These are phyloP conservation scores for Coptodon rendalli DNA, from an alignment of 2,113 vertebrate species.

Conservation along the genomic window DNA sequence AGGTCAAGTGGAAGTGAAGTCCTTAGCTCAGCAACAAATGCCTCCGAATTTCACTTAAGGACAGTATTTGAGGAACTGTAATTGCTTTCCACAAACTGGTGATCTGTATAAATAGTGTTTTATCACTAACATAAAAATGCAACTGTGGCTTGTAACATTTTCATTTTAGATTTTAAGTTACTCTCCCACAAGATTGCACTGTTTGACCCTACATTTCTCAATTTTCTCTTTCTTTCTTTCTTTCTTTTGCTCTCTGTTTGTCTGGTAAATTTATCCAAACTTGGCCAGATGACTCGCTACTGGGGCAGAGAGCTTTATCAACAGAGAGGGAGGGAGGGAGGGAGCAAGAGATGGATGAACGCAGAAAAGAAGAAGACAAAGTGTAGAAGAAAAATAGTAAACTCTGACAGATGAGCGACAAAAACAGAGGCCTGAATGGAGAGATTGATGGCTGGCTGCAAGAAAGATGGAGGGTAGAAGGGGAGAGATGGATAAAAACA, in stretches of 20 bases:
- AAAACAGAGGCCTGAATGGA: not conserved
- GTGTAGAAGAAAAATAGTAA: conserved; percentile 27
- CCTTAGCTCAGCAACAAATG: not conserved
- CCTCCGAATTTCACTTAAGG: not conserved
- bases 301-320: not conserved
- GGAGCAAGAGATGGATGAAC: conserved; percentile 1
- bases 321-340: not conserved
- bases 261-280: conserved; percentile 17
- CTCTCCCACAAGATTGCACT: not conserved
- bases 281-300: conserved; percentile 13
- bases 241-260: not conserved
- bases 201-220: conserved; percentile 3
- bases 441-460: conserved; percentile 7
- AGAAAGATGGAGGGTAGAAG: not conserved
- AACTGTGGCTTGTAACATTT: not conserved
- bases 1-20: not conserved
- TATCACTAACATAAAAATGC: not conserved
- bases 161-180: not conserved
- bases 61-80: not conserved
- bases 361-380: not conserved
- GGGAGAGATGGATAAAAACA: not conserved
- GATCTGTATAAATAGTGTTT: not conserved
- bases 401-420: conserved; percentile 42
- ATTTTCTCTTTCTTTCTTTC: not conserved
- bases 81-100: not conserved